Evolutionary conservation across 2,797 vertebrate genomes (phyloP).

Genomic region (Pyrrhura leucotis): DNA sequence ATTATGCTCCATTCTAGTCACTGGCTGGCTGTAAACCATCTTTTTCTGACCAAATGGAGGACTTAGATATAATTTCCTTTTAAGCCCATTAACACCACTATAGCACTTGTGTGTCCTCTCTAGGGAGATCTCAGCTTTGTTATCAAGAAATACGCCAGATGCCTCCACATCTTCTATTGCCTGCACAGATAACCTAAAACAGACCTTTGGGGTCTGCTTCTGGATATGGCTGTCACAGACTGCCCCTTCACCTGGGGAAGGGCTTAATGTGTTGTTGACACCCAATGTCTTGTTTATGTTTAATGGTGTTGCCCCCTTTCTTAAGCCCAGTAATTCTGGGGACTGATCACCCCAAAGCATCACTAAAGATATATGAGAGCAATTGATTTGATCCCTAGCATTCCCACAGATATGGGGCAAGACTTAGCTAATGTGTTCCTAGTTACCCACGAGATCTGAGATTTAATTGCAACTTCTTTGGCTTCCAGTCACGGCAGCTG

Average conservation of each 20-base stretch:
- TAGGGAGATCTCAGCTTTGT: background rate
- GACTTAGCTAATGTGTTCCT: background rate
- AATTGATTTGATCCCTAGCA: background rate
- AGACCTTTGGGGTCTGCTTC: background rate
- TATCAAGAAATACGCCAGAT: background rate
- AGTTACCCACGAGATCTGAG: background rate
- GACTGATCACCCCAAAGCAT: background rate
- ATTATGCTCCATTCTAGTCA: background rate
- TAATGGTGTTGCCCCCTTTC: background rate
- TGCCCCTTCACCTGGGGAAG: background rate
- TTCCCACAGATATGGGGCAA: background rate
- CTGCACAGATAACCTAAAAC: background rate
- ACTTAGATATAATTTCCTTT: background rate
- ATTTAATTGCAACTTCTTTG: conserved; percentile 27
- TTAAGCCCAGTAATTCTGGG: background rate
- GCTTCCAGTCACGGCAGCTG: background rate
- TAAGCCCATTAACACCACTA: background rate
- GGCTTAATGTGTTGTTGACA: background rate
- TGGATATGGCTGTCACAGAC: background rate
- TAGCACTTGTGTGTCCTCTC: background rate
- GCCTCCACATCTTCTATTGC: background rate
- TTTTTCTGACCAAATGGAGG: background rate
- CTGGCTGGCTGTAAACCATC: background rate
- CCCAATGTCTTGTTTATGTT: background rate
- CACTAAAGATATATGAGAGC: background rate